Conservation (phyloP, 2,113 vertebrate genomes). For the Lonchura striata region DNA sequence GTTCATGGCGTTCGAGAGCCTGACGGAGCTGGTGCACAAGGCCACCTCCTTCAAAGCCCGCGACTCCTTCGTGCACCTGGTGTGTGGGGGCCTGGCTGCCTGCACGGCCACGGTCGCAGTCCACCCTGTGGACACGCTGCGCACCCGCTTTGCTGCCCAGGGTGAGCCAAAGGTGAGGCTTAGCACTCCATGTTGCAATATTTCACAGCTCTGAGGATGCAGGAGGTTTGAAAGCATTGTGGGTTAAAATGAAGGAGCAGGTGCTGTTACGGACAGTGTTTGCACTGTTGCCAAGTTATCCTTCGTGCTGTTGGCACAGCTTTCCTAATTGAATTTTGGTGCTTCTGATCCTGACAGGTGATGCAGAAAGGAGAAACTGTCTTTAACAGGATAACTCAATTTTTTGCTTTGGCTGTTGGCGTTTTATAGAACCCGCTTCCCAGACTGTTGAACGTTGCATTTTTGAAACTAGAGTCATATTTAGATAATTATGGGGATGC, state of each 20-base stretch:
- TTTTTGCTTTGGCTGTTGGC: not conserved
- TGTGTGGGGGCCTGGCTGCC: constrained; percentile 88
- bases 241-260: not conserved
- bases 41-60: constrained; percentile 69
- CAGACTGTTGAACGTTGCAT: not conserved
- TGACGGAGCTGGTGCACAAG: constrained; percentile 83
- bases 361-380: not conserved
- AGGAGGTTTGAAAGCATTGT: not conserved
- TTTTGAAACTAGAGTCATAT: not conserved
- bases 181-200: rapidly evolving
- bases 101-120: constrained; percentile 83
- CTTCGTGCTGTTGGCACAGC: not conserved
- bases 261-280: not conserved
- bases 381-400: not conserved
- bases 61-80: constrained; percentile 80
- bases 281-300: not conserved
- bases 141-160: constrained; percentile 95
- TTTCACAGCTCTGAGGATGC: not conserved
- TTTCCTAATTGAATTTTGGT: not conserved
- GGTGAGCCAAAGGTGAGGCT: constrained; percentile 90
- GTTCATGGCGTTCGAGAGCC: constrained; percentile 87
- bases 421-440: not conserved
- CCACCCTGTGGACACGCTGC: constrained; percentile 90
- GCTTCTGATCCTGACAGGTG: not conserved
- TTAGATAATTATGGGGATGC: not conserved